Percentiles rank a stretch among this genome's conserved stretches.
These are phyloP conservation scores for Achlya flavicornis DNA, from an alignment of 2,888 invertebrate genomes.

Conservation along the genomic window DNA sequence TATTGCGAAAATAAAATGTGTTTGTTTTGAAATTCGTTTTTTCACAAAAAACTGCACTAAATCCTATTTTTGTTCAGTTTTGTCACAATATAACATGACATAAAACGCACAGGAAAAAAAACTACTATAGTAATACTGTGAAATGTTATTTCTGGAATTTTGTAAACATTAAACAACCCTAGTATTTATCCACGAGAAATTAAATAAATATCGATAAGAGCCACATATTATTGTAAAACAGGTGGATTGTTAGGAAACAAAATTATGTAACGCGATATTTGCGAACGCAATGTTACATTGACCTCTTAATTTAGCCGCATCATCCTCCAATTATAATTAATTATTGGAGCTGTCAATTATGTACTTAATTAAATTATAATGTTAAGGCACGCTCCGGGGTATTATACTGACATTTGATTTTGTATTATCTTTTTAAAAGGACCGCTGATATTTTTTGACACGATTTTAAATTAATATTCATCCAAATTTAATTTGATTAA, in stretches of 20 bases:
- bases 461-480: slow-evolving; percentile 21
- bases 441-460: not conserved
- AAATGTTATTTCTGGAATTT: no score
- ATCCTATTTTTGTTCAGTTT: no score
- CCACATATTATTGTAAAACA: slow-evolving; percentile 16
- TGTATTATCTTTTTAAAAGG: slow-evolving; percentile 13
- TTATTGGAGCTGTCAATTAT: slow-evolving; percentile 60
- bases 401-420: slow-evolving; percentile 34
- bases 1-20: no score
- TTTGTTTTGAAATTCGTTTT: no score
- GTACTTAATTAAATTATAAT: slow-evolving; percentile 52
- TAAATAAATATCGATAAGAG: no score
- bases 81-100: no score
- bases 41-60: no score
- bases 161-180: no score
- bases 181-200: no score
- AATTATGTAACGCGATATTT: slow-evolving; percentile 31
- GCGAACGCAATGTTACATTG: slow-evolving; percentile 26
- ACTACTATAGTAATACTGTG: no score
- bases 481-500: not conserved
- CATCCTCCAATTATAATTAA: slow-evolving; percentile 49
- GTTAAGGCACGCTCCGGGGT: slow-evolving; percentile 32
- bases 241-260: slow-evolving; percentile 19
- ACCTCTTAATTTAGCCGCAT: slow-evolving; percentile 36
- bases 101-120: no score